A percentile compares a stretch with the other conserved stretches of the same genome.
These are phyloP conservation scores for Gopherus evgoodei DNA, from an alignment of 2,113 vertebrate species.

Conservation along the genomic window DNA sequence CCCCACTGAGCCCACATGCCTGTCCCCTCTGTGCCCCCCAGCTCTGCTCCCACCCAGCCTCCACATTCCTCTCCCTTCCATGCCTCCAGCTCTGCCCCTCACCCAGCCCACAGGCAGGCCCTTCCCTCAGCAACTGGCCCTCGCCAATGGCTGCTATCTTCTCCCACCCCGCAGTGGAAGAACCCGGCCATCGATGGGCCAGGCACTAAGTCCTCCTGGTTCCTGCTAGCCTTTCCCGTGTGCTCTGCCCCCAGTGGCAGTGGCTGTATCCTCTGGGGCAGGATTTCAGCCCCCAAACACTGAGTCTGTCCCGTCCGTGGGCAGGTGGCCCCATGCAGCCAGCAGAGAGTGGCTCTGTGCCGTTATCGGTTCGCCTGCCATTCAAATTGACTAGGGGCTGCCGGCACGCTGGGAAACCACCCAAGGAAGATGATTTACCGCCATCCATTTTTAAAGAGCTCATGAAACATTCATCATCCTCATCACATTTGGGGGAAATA, in stretches of 20 bases:
- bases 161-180: not conserved
- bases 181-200: not conserved
- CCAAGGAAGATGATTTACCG: conserved; percentile 28
- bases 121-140: not conserved
- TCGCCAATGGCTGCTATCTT: not conserved
- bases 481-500: not conserved
- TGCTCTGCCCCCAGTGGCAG: not conserved
- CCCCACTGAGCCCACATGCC: too few species aligned
- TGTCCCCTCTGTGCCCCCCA: too few species aligned
- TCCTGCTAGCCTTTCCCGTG: not conserved
- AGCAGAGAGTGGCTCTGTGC: not conserved
- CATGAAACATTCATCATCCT: conserved; percentile 3
- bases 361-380: conserved; percentile 27
- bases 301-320: accelerated
- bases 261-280: not conserved
- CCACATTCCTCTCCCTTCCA: not conserved
- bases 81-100: not conserved
- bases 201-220: not conserved
- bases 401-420: not conserved
- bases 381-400: not conserved
- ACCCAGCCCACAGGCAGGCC: not conserved
- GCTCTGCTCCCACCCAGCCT: too few species aligned
- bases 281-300: not conserved
- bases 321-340: not conserved
- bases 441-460: conserved; percentile 72